Conservation (phyloP, 2,888 invertebrate species). For the Polylopha cassiicola region DNA sequence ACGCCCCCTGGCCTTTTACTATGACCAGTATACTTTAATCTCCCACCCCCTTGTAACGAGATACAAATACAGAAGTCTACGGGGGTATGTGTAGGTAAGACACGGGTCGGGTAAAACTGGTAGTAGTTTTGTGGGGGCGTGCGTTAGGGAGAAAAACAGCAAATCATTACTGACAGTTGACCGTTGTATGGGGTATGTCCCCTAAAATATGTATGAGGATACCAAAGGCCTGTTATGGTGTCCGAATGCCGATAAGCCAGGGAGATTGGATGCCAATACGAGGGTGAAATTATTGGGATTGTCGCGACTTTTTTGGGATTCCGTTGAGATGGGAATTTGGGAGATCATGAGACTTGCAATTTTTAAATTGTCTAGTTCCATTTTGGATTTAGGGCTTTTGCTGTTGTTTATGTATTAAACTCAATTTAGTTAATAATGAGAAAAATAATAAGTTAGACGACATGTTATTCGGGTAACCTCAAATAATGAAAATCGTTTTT, state of each 20-base stretch:
- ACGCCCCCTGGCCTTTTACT: conserved; percentile 59
- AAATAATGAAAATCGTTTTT: too few species aligned
- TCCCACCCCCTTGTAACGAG: conserved; percentile 18
- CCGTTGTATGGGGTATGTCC: conserved; percentile 68
- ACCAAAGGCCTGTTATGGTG: conserved; percentile 73
- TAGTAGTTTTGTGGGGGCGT: conserved; percentile 54
- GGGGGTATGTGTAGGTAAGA: conserved; percentile 11
- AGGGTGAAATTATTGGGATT: conserved; percentile 61
- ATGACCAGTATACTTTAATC: conserved; percentile 36
- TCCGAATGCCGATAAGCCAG: conserved; percentile 78
- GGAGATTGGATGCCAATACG: conserved; percentile 64
- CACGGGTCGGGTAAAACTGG: conserved; percentile 37
- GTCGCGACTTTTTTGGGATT: conserved; percentile 41
- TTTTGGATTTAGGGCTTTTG: too few species aligned
- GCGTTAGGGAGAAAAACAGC: conserved; percentile 61
- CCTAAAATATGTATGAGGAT: conserved; percentile 76
- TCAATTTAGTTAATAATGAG: too few species aligned
- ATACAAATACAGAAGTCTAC: conserved; percentile 4
- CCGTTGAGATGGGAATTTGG: conserved; percentile 5
- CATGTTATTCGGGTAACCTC: too few species aligned
- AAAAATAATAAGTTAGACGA: too few species aligned
- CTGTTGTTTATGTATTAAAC: too few species aligned
- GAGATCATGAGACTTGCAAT: conserved; percentile 6
- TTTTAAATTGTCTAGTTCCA: conserved; percentile 2
- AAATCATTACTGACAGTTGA: conserved; percentile 78